phyloP scores from a whole-genome alignment of 2,113 vertebrate species.

The Dascyllus trimaculatus region DNA sequence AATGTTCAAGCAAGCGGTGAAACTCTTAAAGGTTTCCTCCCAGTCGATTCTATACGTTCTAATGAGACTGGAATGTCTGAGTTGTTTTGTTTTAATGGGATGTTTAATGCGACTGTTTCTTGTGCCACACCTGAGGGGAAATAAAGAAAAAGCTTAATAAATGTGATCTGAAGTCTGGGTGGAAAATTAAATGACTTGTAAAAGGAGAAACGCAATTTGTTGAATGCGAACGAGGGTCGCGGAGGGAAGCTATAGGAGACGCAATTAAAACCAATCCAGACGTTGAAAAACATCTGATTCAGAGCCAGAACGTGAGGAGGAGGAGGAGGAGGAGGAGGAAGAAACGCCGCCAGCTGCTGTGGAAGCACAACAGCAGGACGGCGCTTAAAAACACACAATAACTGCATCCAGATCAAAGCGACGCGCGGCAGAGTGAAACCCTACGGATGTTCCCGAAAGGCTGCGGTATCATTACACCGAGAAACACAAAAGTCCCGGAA shows the following conservation, averaged over 20 bases:
- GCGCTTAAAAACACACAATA: slow-evolving; percentile 7
- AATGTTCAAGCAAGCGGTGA: background rate
- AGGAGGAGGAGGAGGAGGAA: slow-evolving; percentile 13
- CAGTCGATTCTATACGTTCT: background rate
- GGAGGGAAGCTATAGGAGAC: slow-evolving; percentile 30
- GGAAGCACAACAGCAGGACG: background rate
- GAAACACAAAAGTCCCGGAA: slow-evolving; percentile 5
- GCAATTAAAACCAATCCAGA: slow-evolving; percentile 41
- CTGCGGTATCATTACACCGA: background rate
- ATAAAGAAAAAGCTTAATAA: slow-evolving; percentile 6
- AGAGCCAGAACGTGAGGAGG: background rate
- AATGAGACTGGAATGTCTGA: slow-evolving; percentile 8
- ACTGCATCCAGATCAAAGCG: slow-evolving; percentile 16
- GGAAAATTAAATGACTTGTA: slow-evolving; percentile 40
- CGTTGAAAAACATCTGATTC: slow-evolving; percentile 6
- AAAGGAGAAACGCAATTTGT: slow-evolving; percentile 37
- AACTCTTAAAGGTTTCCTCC: background rate
- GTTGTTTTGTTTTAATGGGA: slow-evolving; percentile 13
- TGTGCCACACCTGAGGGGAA: slow-evolving; percentile 20
- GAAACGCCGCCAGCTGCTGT: slow-evolving; percentile 10
- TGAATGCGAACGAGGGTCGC: slow-evolving; percentile 34
- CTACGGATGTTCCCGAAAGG: background rate
- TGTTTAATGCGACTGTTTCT: slow-evolving; percentile 26
- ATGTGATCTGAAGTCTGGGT: slow-evolving; percentile 36
- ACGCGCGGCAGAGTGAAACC: background rate